These are phyloP conservation scores for Drosophila albomicans DNA, from an alignment of 1,140 invertebrate species.

Conservation along the genomic window DNA sequence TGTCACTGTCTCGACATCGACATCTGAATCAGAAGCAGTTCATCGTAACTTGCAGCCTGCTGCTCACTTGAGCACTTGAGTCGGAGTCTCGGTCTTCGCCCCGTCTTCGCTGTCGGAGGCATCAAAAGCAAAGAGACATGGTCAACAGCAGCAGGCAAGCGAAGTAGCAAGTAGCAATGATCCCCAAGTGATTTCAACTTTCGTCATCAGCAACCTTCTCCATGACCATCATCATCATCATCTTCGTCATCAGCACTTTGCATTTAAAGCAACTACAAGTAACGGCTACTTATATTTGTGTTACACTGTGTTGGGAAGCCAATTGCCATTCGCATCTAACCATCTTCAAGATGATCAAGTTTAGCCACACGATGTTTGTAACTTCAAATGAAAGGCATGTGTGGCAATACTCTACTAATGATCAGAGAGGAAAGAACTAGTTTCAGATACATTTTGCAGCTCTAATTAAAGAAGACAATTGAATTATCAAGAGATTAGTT, in stretches of 20 bases:
- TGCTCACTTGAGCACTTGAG: conserved; percentile 69
- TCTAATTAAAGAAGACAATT: not conserved
- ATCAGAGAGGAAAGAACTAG: no score
- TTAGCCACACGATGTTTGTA: not conserved
- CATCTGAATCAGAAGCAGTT: conserved; percentile 72
- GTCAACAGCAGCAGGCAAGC: conserved; percentile 35
- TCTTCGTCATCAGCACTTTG: conserved; percentile 16
- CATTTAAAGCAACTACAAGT: conserved; percentile 1
- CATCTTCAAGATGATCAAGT: not conserved
- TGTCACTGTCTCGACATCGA: conserved; percentile 38
- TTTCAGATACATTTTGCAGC: not conserved
- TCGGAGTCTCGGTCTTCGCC: conserved; percentile 5
- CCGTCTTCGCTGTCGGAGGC: conserved; percentile 48
- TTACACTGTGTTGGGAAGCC: conserved; percentile 10
- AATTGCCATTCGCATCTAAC: not conserved
- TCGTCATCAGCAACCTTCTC: conserved; percentile 33
- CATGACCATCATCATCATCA: not conserved
- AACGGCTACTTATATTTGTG: conserved; percentile 60
- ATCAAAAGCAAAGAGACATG: conserved; percentile 68
- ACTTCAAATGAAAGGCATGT: not conserved
- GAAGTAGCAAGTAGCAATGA: conserved; percentile 79
- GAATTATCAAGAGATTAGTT: not conserved
- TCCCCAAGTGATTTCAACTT: conserved; percentile 64
- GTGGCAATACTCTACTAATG: not conserved
- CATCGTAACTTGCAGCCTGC: conserved; percentile 28